Conservation (phyloP, 2,888 invertebrate genomes). For the Agrochola lychnidis region DNA sequence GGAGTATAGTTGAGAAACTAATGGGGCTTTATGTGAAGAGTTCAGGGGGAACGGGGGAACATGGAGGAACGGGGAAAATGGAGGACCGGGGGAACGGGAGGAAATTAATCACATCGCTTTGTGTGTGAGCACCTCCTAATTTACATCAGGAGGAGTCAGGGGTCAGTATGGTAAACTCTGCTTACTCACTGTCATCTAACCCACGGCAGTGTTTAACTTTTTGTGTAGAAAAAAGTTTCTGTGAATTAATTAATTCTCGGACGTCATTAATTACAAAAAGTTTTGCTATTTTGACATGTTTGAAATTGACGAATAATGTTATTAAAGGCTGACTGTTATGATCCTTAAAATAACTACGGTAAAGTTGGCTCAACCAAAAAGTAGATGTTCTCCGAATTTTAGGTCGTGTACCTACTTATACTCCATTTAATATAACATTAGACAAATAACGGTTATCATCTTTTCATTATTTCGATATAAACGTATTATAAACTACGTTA, state of each 20-base stretch:
- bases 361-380: neutral
- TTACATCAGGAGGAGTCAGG: slow-evolving; percentile 70
- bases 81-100: neutral
- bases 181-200: slow-evolving; percentile 28
- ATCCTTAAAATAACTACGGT: neutral
- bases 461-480: too few relatives aligned
- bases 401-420: neutral
- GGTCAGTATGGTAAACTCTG: slow-evolving; percentile 64
- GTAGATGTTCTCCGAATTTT: neutral
- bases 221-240: slow-evolving; percentile 18
- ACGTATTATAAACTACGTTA: too few relatives aligned
- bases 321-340: neutral
- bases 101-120: slow-evolving; percentile 65
- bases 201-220: slow-evolving; percentile 12
- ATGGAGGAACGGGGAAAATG: neutral
- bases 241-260: slow-evolving; percentile 24
- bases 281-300: slow-evolving; percentile 34
- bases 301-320: slow-evolving; percentile 7
- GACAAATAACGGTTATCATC: too few relatives aligned
- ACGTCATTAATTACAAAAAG: slow-evolving; percentile 49
- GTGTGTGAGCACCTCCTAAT: slow-evolving; percentile 62
- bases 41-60: slow-evolving; percentile 1
- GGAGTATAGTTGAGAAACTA: slow-evolving; percentile 52
- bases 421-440: too few relatives aligned
- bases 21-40: slow-evolving; percentile 40